Conservation (phyloP, 2,888 invertebrate species). For the Drosophila colorata region DNA sequence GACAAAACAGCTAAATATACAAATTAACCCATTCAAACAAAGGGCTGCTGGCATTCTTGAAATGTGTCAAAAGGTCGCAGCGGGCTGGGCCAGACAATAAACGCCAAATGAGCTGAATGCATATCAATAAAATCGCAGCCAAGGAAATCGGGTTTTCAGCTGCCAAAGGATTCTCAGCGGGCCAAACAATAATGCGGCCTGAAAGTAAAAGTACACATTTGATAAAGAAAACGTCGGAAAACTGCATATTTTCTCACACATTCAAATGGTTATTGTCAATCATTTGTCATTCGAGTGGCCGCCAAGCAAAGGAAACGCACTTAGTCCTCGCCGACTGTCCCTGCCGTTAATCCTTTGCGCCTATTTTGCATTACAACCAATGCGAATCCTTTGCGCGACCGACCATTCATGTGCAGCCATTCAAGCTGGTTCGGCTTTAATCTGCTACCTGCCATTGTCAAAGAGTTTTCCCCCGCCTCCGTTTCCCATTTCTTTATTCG, state of each 20-base stretch:
- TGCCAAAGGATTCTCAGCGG: constrained; percentile 41
- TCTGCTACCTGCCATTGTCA: constrained; percentile 49
- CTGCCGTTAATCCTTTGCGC: constrained; percentile 68
- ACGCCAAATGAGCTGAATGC: constrained; percentile 62
- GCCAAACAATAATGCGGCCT: neutral
- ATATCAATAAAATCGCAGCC: constrained; percentile 60
- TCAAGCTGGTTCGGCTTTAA: constrained; percentile 17
- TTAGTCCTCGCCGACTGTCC: constrained; percentile 22
- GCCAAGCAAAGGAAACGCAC: constrained; percentile 19
- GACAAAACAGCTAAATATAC: constrained; percentile 66
- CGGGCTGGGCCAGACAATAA: constrained; percentile 50
- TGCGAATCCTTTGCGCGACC: constrained; percentile 50
- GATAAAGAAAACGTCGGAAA: constrained; percentile 53
- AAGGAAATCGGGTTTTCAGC: constrained; percentile 55
- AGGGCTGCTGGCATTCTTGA: constrained; percentile 34
- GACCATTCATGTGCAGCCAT: constrained; percentile 45
- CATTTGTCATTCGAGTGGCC: constrained; percentile 56
- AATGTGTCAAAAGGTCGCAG: constrained; percentile 67
- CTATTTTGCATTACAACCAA: constrained; percentile 66
- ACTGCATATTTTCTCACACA: constrained; percentile 53
- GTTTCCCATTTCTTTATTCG: neutral
- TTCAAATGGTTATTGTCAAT: constrained; percentile 42
- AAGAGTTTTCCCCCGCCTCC: constrained; percentile 35
- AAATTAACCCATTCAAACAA: constrained; percentile 79
- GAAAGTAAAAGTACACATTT: constrained; percentile 59